A percentile compares a stretch with the other conserved stretches of the same genome.
These are phyloP conservation scores for Epinephelus lanceolatus DNA, from an alignment of 2,113 vertebrate genomes.

Conservation along the genomic window DNA sequence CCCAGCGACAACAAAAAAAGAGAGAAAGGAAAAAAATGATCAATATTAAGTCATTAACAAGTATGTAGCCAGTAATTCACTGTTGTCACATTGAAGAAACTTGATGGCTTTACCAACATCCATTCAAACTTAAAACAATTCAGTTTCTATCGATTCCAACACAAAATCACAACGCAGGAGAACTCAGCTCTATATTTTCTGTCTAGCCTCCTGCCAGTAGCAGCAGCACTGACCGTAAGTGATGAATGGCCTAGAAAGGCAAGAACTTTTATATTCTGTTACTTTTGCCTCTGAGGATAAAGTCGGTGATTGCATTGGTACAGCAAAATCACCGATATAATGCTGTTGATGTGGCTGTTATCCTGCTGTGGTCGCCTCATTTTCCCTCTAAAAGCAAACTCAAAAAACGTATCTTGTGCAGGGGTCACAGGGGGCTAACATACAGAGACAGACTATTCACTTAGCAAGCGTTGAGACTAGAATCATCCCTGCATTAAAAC, in stretches of 20 bases:
- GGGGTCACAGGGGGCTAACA: neutral
- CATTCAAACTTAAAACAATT: slow-evolving; percentile 16
- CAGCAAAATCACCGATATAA: neutral
- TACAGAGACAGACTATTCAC: neutral
- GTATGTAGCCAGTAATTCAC: slow-evolving; percentile 20
- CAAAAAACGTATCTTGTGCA: too few relatives aligned
- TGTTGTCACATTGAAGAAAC: slow-evolving; percentile 1
- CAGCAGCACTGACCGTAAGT: slow-evolving; percentile 12
- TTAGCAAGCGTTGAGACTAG: neutral
- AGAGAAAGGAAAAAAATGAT: neutral
- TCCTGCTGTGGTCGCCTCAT: neutral
- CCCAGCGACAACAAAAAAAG: neutral
- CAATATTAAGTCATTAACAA: slow-evolving; percentile 11
- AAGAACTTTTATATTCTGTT: slow-evolving; percentile 5
- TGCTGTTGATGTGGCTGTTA: neutral
- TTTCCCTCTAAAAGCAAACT: neutral
- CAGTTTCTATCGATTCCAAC: neutral
- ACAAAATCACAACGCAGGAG: neutral
- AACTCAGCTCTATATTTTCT: neutral
- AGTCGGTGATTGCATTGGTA: slow-evolving; percentile 9
- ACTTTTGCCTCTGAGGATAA: neutral
- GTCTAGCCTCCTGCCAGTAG: neutral
- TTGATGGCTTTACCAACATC: neutral
- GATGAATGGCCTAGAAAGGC: slow-evolving; percentile 23
- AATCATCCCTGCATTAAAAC: neutral